phyloP scores from a whole-genome alignment of 2,888 invertebrate genomes.

The Podotricha telesiphe region DNA sequence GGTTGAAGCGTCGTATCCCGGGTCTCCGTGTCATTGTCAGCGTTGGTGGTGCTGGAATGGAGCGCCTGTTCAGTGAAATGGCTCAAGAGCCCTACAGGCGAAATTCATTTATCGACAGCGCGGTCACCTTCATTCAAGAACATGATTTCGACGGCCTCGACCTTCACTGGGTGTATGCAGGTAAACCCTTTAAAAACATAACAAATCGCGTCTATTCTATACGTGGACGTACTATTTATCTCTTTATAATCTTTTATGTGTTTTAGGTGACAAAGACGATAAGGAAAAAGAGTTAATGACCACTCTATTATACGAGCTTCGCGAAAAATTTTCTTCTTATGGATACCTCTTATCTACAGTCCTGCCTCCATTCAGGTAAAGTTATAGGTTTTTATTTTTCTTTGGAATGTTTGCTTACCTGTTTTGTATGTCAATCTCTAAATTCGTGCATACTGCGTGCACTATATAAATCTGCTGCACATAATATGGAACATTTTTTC shows the following conservation, averaged over 20 bases:
- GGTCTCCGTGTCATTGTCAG: conserved; percentile 88
- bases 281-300: conserved; percentile 83
- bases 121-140: conserved; percentile 85
- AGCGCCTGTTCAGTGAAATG: conserved; percentile 85
- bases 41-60: conserved; percentile 87
- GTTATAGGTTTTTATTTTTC: neutral
- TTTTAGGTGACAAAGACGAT: conserved; percentile 70
- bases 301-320: conserved; percentile 83
- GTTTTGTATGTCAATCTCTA: neutral
- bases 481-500: too few species aligned
- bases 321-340: conserved; percentile 83
- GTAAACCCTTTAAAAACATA: conserved; percentile 50
- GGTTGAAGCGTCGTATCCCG: conserved; percentile 86
- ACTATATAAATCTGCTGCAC: neutral
- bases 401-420: neutral
- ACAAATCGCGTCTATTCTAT: neutral
- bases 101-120: conserved; percentile 85
- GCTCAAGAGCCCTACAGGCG: conserved; percentile 82
- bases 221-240: neutral
- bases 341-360: conserved; percentile 84
- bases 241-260: neutral
- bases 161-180: conserved; percentile 90
- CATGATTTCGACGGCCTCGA: conserved; percentile 92
- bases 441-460: neutral
- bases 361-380: conserved; percentile 83